Base-by-base conservation (phyloP, 1,140 invertebrate genomes). In the Idris sp. region DNA sequence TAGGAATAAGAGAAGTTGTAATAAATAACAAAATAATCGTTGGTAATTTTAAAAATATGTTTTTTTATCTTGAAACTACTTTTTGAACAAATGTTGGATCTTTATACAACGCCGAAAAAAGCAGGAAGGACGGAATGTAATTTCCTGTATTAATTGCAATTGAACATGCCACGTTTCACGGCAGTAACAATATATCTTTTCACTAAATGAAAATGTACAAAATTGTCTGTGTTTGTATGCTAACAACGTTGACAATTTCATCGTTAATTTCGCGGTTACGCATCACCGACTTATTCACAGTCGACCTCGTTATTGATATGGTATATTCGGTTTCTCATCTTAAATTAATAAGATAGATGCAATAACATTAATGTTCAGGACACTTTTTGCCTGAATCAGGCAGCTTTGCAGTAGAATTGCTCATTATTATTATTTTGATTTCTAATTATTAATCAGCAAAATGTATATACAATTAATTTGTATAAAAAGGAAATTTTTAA, bases 31-130 rank as follows among this genome's bases (percentile, higher is more conserved):
- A 22, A 43, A 53, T 0, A n/a, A n/a, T n/a, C n/a, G n/a, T n/a
- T n/a, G 15, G n/a, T 40, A 14, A 46, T 61, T 46, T 71, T 41
- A 61, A 71, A 71, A 71, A 71, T 71, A 71, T 31, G 33, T 54
- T 69, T 71, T 71, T 48, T 71, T 71, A 40, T n/a, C n/a, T n/a
- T n/a, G n/a, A n/a, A 61, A 61, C 40, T 46, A 71, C 40, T 71
- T 54, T n/a, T 38, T 48, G 6, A 71, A 69, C 40, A 69, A 61
- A 44, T 46, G 48, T 54, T 26, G 33, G 53, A n/a, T 38, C 54
- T 71, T 71, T 61, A 48, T 71, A 71, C 67, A 71, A 71, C 38
- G 56, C 38, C 48, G 48, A 46, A 44, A 69, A 54, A 69, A 53
- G 67, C 54, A 61, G 56, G 40, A 71, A 61, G 67, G 67, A 71